These are phyloP conservation scores for Brachionus calyciflorus DNA, from an alignment of 1,140 invertebrate genomes.

Conservation along the genomic window DNA sequence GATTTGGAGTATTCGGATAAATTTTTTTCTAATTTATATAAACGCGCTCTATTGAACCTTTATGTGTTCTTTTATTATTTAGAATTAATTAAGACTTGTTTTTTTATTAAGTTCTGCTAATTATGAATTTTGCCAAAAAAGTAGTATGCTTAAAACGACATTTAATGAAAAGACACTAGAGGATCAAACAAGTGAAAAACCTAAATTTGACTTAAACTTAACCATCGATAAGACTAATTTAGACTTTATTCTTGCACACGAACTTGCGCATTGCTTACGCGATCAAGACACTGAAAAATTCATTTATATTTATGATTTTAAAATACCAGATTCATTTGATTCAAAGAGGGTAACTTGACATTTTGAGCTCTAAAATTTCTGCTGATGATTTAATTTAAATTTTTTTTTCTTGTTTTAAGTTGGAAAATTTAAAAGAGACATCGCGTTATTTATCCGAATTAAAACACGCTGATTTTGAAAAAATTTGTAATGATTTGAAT, in stretches of 20 bases:
- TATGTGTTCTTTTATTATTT: too few relatives aligned
- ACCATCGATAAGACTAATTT: neutral
- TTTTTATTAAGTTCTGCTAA: too few relatives aligned
- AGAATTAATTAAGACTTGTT: too few relatives aligned
- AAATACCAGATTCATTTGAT: conserved; percentile 9
- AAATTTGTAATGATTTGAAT: neutral
- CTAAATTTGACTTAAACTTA: too few relatives aligned
- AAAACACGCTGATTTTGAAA: neutral
- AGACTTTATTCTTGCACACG: neutral
- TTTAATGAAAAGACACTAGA: too few relatives aligned
- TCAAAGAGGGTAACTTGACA: neutral
- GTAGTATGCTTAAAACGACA: too few relatives aligned
- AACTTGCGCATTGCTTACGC: conserved; percentile 25
- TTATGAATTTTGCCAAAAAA: too few relatives aligned
- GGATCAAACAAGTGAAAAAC: too few relatives aligned
- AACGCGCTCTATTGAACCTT: too few relatives aligned
- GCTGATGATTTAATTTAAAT: neutral
- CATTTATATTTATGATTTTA: conserved; percentile 9
- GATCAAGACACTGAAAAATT: conserved; percentile 30
- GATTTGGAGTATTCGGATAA: too few relatives aligned
- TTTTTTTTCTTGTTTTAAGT: neutral
- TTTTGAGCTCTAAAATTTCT: neutral
- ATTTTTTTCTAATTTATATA: too few relatives aligned
- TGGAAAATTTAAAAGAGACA: neutral
- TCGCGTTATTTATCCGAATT: neutral